Conservation (phyloP, 2,113 vertebrate genomes). For the Hemibagrus wyckioides region DNA sequence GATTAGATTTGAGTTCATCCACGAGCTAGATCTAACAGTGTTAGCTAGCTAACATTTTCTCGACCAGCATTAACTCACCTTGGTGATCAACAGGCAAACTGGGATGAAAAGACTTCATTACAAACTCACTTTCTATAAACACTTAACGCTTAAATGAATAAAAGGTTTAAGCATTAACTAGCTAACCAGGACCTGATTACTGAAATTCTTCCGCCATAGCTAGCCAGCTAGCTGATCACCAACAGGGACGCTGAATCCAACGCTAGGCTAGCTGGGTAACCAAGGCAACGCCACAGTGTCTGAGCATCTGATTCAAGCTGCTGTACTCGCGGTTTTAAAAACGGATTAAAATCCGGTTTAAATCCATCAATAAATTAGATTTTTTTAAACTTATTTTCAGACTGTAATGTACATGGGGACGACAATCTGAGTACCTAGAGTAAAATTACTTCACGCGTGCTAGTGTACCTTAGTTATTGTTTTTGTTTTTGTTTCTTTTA, state of each 20-base stretch:
- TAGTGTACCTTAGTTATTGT: not conserved
- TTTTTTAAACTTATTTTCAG: not conserved
- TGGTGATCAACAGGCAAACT: slow-evolving; percentile 7
- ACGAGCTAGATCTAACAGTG: not conserved
- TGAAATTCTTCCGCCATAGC: not conserved
- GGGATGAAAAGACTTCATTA: not conserved
- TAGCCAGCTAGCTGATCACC: slow-evolving; percentile 27
- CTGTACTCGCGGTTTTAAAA: not conserved
- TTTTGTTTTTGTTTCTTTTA: not conserved
- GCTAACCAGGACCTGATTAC: not conserved
- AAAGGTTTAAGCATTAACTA: not conserved
- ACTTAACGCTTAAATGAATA: not conserved
- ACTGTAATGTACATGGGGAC: not conserved
- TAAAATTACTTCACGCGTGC: not conserved
- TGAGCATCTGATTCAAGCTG: not conserved
- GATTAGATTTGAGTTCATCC: not conserved
- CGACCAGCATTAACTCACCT: slow-evolving; percentile 7
- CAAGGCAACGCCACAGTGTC: slow-evolving; percentile 26
- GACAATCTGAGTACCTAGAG: not conserved
- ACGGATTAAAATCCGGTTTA: not conserved
- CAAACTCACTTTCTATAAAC: not conserved
- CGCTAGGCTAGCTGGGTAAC: slow-evolving; percentile 39
- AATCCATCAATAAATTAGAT: not conserved
- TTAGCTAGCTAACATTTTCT: slow-evolving; percentile 9
- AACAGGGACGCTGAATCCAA: slow-evolving; percentile 12